Evolutionary conservation across 2,113 vertebrate species (phyloP).

Genomic region (Mystacornis crossleyi): DNA sequence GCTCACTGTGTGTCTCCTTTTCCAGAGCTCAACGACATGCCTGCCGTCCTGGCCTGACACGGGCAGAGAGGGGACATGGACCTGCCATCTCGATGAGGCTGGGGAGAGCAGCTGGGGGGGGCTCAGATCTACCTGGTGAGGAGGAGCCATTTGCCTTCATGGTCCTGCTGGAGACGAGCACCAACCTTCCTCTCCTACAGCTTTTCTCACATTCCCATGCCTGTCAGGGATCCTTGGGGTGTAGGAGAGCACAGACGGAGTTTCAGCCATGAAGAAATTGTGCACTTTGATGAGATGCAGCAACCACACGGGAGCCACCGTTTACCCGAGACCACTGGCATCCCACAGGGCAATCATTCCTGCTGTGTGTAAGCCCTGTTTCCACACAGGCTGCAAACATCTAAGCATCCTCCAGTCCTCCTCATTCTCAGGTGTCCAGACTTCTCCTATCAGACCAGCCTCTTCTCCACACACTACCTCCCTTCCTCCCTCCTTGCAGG

Average conservation of each 20-base stretch:
- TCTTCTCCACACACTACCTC: background rate
- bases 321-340: background rate
- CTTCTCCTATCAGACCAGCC: background rate
- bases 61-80: background rate
- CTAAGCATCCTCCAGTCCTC: background rate
- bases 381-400: background rate
- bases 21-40: constrained; percentile 42
- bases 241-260: background rate
- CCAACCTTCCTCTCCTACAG: background rate
- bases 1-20: background rate
- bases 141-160: background rate
- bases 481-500: background rate
- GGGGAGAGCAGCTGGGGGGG: background rate
- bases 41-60: background rate
- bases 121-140: background rate
- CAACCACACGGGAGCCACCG: background rate
- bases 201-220: background rate
- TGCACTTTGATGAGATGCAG: background rate
- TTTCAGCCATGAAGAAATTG: background rate
- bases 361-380: fast-evolving
- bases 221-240: background rate
- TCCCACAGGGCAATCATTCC: background rate
- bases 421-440: background rate
- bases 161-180: background rate
- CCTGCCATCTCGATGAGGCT: fast-evolving